Evolutionary conservation across 2,797 vertebrate genomes (phyloP).

Genomic region (Paedocypris micromegethes): DNA sequence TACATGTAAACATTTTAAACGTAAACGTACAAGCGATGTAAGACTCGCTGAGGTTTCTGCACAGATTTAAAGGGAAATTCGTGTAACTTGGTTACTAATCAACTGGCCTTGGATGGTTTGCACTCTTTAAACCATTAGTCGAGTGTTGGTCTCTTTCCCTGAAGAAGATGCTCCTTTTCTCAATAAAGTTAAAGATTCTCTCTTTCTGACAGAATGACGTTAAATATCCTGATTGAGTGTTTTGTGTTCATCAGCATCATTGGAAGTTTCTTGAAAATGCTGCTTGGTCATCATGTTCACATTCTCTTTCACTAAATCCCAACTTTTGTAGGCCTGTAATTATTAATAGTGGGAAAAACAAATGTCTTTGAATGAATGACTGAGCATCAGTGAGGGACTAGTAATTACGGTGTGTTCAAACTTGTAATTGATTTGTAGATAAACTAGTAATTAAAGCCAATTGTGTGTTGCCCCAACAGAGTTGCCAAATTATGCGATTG

Average conservation of each 20-base stretch:
- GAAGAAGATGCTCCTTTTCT: conserved; percentile 33
- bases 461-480: too few relatives aligned
- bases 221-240: conserved; percentile 21
- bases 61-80: conserved; percentile 20
- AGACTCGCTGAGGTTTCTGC: conserved; percentile 7
- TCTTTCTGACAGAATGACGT: neutral
- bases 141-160: conserved; percentile 21
- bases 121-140: conserved; percentile 24
- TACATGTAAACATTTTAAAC: too few relatives aligned
- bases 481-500: too few relatives aligned
- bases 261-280: conserved; percentile 3
- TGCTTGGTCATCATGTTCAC: conserved; percentile 10
- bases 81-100: conserved; percentile 23
- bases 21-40: too few relatives aligned
- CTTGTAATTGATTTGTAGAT: too few relatives aligned
- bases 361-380: conserved; percentile 7
- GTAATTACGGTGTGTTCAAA: conserved; percentile 21
- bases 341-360: conserved; percentile 31
- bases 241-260: conserved; percentile 10
- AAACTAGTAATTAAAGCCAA: conserved; percentile 24
- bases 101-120: conserved; percentile 28
- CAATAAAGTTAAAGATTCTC: conserved; percentile 43
- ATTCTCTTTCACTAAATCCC: neutral
- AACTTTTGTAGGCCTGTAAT: conserved; percentile 19
- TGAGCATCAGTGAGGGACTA: neutral